These are phyloP conservation scores for Eclectus roratus DNA, from an alignment of 2,113 vertebrate genomes.

Conservation along the genomic window DNA sequence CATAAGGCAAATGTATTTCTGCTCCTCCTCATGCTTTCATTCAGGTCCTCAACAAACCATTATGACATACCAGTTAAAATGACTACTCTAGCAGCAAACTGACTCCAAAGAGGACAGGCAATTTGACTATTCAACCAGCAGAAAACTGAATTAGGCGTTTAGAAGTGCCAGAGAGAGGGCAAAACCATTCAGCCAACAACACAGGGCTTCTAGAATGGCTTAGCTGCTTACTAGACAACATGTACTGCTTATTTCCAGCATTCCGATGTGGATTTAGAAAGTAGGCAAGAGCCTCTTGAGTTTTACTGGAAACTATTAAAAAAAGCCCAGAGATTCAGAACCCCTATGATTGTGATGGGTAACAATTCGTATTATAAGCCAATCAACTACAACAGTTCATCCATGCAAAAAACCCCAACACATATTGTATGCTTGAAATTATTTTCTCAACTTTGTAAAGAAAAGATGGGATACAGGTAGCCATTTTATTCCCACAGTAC, in stretches of 20 bases:
- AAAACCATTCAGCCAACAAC: background rate
- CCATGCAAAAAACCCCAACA: background rate
- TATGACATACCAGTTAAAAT: background rate
- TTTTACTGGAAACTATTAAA: background rate
- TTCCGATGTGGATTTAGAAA: background rate
- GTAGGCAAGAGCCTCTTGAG: background rate
- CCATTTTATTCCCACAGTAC: background rate
- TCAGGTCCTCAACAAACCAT: background rate
- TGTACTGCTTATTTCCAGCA: background rate
- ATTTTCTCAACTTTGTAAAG: background rate
- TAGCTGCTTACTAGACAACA: background rate
- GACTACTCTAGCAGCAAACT: background rate
- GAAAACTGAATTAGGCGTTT: background rate
- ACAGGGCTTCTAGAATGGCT: background rate
- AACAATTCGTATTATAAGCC: background rate
- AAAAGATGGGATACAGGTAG: background rate
- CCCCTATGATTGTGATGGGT: fast-evolving
- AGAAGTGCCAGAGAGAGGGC: background rate
- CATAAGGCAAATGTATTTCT: background rate
- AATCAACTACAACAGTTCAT: background rate
- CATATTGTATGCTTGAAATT: background rate
- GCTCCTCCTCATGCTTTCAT: background rate
- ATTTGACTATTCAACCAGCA: background rate
- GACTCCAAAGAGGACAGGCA: background rate
- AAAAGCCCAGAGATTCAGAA: background rate